Evolutionary conservation across 1,140 invertebrate genomes (phyloP).

Genomic region (Bombus waltoni): DNA sequence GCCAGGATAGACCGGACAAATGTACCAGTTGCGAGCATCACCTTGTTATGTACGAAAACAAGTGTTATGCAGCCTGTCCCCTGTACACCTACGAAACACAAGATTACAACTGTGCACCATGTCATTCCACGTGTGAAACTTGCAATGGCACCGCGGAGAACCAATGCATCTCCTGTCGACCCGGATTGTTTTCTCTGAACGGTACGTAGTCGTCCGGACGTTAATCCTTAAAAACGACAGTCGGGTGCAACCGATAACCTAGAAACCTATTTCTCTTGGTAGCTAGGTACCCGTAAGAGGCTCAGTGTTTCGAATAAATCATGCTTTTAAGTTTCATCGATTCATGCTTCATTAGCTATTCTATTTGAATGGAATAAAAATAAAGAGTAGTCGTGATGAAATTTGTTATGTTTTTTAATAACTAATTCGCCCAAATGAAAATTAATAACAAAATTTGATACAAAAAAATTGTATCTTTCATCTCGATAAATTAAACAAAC

Average conservation of each 20-base stretch:
- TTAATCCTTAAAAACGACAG: background rate
- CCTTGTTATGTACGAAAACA: conserved; percentile 90
- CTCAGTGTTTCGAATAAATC: conserved; percentile 62
- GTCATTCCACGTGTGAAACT: conserved; percentile 91
- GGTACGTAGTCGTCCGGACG: conserved; percentile 79
- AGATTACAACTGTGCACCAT: conserved; percentile 90
- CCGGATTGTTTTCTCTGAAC: conserved; percentile 86
- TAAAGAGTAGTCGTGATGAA: background rate
- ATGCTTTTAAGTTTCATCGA: conserved; percentile 54
- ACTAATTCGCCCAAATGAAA: too few species aligned
- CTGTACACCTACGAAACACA: conserved; percentile 91
- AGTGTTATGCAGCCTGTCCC: conserved; percentile 92
- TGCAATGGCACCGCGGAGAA: conserved; percentile 90
- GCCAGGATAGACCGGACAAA: conserved; percentile 90
- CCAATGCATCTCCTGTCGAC: conserved; percentile 91
- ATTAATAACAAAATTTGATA: too few species aligned
- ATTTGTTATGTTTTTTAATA: background rate
- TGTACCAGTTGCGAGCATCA: conserved; percentile 93
- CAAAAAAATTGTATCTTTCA: too few species aligned
- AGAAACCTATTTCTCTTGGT: background rate
- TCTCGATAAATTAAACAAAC: too few species aligned
- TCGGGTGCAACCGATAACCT: background rate
- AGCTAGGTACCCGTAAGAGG: background rate
- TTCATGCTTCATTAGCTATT: background rate
- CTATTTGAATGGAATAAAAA: background rate